Evolutionary conservation across 2,888 invertebrate species (phyloP), one percentile per base, ranked within the genome.

Genomic region (Pristionchus mayeri): DNA sequence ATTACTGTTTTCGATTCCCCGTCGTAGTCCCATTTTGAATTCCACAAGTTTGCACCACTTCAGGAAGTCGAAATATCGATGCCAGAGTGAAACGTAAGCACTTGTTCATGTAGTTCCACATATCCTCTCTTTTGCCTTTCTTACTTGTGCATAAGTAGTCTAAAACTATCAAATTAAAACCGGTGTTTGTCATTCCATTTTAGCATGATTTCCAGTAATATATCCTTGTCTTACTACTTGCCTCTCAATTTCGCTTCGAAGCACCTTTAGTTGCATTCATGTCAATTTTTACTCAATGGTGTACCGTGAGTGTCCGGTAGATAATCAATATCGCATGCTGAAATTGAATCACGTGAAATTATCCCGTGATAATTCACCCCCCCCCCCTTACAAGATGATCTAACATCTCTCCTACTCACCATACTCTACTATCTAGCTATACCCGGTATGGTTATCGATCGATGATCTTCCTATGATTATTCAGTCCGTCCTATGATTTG

Each of bases 51-150:
- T 21, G 75, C 40, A 48, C 48, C 76, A 78, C 76, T 75, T 84
- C 84, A 84, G 84, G 84, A 84, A 75, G 44, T 30, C 84, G 75
- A 84, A 84, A 75, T 71, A 57, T 50, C 84, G 84, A 57, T 84
- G 84, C 40, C 84, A 84, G n/a, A 71, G 71, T 71, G 84, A 84
- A 84, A 84, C 84, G 84, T 84, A 84, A 84, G 84, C 71, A 52
- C 80, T 57, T 54, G 57, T 37, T 40, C 37, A 30, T 50, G 2
- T 78, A 78, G 48, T 78, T 50, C 40, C 34, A 30, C 4, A 30
- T 78, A 9, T 50, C 40, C 71, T 78, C 34, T 78, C 50, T 76
- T 48, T 3, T 57, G 48, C 37, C 7, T 76, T n/a, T 50, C 50
- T 50, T 50, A 50, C 76, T 50, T 44, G 71, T 71, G n/a, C 40